Evolutionary conservation across 1,140 invertebrate species (phyloP).

Genomic region (Drosophila sechellia): DNA sequence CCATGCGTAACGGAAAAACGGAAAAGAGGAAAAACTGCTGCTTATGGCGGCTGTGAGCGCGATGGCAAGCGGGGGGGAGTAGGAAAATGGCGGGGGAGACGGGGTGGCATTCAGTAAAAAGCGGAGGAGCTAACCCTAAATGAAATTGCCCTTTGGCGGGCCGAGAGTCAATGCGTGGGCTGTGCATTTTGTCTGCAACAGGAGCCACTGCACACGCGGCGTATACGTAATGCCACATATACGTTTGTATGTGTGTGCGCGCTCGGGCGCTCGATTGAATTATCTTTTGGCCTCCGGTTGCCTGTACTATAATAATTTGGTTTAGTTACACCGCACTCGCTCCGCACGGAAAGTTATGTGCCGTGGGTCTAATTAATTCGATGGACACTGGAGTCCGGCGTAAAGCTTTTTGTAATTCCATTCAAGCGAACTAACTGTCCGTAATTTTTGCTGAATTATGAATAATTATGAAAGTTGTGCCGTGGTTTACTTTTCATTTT

Average conservation of each 20-base stretch:
- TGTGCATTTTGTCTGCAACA: conserved; percentile 10
- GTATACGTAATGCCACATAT: conserved; percentile 20
- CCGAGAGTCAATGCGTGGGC: conserved; percentile 1
- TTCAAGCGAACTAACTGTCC: neutral
- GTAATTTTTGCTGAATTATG: conserved; percentile 30
- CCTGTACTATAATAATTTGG: conserved; percentile 4
- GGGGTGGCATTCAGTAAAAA: neutral
- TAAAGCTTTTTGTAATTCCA: conserved; percentile 23
- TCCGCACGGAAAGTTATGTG: conserved; percentile 2
- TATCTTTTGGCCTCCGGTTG: conserved; percentile 13
- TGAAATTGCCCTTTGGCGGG: conserved; percentile 32
- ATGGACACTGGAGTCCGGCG: conserved; percentile 1
- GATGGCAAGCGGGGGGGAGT: neutral
- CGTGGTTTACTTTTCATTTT: conserved; percentile 7
- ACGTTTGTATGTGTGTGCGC: neutral
- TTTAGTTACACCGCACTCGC: conserved; percentile 1
- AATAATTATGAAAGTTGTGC: conserved; percentile 30
- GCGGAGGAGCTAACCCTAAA: conserved; percentile 30
- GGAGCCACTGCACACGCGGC: conserved; percentile 23
- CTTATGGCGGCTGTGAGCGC: conserved; percentile 23
- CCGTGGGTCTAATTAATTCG: neutral
- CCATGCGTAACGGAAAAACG: conserved; percentile 34
- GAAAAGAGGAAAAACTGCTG: conserved; percentile 28
- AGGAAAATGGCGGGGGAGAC: neutral
- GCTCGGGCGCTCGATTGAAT: conserved; percentile 14